Conservation (phyloP, 2,113 vertebrate species). For the Leptocoma aspasia region DNA sequence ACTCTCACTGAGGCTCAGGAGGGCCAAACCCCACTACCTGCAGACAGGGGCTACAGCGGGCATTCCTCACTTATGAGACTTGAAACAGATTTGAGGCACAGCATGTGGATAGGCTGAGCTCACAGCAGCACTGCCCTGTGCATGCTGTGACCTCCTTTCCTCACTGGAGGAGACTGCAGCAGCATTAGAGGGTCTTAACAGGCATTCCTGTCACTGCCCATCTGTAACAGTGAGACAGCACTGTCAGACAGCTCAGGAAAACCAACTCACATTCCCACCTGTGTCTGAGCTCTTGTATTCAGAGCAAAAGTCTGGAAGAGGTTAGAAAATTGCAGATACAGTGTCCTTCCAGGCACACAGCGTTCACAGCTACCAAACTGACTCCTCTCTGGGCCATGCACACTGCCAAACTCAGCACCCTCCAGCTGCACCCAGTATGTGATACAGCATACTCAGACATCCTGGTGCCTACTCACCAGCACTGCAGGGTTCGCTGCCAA, state of each 20-base stretch:
- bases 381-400: too few species aligned
- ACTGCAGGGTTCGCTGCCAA: not conserved
- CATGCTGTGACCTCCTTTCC: conserved; percentile 14
- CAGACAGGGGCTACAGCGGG: not conserved
- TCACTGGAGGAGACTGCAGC: not conserved
- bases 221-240: not conserved
- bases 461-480: not conserved
- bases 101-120: not conserved
- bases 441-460: not conserved
- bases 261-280: not conserved
- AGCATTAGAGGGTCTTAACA: not conserved
- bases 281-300: not conserved
- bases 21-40: not conserved
- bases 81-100: not conserved
- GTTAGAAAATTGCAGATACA: not conserved
- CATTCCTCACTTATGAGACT: not conserved
- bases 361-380: not conserved
- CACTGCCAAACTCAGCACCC: not conserved
- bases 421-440: not conserved
- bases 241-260: not conserved
- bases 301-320: not conserved
- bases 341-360: not conserved
- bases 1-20: not conserved
- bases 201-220: not conserved
- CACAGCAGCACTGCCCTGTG: not conserved